These are phyloP conservation scores for Leptinotarsa rubiginosa DNA, from an alignment of 2,888 invertebrate species.

Conservation along the genomic window DNA sequence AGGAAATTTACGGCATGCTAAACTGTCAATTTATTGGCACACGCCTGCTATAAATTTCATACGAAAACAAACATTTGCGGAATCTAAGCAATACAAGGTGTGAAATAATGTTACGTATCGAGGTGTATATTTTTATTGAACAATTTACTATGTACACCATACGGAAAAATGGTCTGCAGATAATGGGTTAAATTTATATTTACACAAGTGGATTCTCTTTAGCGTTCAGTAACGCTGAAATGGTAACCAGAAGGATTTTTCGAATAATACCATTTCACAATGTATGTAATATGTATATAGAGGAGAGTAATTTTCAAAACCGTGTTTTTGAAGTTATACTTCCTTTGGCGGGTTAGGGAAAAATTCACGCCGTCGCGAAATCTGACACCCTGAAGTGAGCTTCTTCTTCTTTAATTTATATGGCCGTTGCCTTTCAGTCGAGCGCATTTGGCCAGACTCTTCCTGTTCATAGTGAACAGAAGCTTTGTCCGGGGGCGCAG, in stretches of 20 bases:
- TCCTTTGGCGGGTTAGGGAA: too few relatives aligned
- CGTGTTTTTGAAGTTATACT: too few relatives aligned
- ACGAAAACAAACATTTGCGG: constrained; percentile 46
- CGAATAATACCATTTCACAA: too few relatives aligned
- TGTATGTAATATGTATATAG: too few relatives aligned
- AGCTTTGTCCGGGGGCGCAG: too few relatives aligned
- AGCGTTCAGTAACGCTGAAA: not conserved
- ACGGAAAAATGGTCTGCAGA: constrained; percentile 20
- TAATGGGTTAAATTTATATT: constrained; percentile 14
- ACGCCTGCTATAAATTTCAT: constrained; percentile 41
- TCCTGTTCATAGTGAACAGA: too few relatives aligned
- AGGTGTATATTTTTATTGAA: constrained; percentile 40
- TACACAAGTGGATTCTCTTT: not conserved
- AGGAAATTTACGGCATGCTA: constrained; percentile 45
- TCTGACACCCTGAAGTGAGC: too few relatives aligned
- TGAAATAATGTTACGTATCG: constrained; percentile 43
- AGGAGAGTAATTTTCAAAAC: too few relatives aligned
- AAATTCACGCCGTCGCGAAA: too few relatives aligned
- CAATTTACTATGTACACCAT: constrained; percentile 28
- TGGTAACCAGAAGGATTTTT: not conserved
- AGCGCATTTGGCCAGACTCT: too few relatives aligned
- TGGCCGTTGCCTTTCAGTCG: too few relatives aligned
- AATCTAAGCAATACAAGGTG: constrained; percentile 46
- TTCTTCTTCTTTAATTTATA: too few relatives aligned
- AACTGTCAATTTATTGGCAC: constrained; percentile 48